These are phyloP conservation scores for Imbricaverruca yamaguchii DNA, from an alignment of 2,888 invertebrate genomes.

Conservation along the genomic window DNA sequence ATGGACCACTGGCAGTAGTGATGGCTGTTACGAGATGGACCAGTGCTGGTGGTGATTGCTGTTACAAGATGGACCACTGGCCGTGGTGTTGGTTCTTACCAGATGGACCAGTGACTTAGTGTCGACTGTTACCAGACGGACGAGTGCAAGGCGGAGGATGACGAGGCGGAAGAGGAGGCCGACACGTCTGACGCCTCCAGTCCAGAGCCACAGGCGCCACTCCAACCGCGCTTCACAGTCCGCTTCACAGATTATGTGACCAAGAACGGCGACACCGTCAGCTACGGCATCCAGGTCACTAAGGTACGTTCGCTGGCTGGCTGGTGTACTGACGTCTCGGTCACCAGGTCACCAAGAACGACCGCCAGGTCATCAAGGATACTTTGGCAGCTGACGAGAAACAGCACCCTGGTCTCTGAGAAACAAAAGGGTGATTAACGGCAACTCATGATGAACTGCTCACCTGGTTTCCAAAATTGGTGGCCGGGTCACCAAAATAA, in stretches of 20 bases:
- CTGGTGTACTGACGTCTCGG: no score
- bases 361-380: no score
- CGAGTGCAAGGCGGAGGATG: not conserved
- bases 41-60: not conserved
- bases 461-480: no score
- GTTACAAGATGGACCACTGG: no score
- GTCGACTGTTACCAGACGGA: not conserved
- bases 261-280: slow-evolving; percentile 38
- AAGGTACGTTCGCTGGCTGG: slow-evolving; percentile 29
- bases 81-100: no score
- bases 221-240: slow-evolving; percentile 34
- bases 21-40: not conserved
- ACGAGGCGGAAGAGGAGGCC: not conserved
- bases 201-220: slow-evolving; percentile 29
- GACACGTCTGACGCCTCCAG: slow-evolving; percentile 28
- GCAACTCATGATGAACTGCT: no score
- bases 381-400: no score
- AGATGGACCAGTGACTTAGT: no score
- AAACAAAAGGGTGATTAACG: no score
- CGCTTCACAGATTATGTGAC: slow-evolving; percentile 36
- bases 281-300: slow-evolving; percentile 35
- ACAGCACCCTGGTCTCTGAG: no score
- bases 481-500: no score
- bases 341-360: no score
- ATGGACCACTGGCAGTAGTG: not conserved